Conservation (phyloP, 2,888 invertebrate species). For the Mythimna impura region DNA sequence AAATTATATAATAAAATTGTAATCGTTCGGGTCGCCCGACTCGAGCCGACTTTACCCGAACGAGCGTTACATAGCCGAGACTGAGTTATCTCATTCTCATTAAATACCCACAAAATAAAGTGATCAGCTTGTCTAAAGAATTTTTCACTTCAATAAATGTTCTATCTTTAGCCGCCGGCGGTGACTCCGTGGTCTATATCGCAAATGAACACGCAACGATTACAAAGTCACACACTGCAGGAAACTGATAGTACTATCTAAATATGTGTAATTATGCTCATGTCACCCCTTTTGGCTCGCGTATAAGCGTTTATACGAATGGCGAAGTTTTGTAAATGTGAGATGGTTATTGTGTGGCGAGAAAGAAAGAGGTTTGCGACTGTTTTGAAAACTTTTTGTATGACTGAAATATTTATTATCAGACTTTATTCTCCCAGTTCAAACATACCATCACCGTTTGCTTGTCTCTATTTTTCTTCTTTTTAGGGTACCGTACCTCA, state of each 20-base stretch:
- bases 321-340: conserved; percentile 2
- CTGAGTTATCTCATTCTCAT: too few relatives aligned
- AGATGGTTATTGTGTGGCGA: background rate
- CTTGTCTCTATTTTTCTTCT: too few relatives aligned
- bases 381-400: background rate
- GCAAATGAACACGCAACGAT: background rate
- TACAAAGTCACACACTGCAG: conserved; percentile 42
- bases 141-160: background rate
- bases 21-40: too few relatives aligned
- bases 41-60: too few relatives aligned
- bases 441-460: too few relatives aligned
- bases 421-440: too few relatives aligned
- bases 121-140: background rate
- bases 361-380: background rate
- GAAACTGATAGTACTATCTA: conserved; percentile 55
- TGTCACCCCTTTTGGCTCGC: conserved; percentile 6
- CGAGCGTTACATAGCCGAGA: too few relatives aligned
- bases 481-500: too few relatives aligned
- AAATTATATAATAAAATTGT: too few relatives aligned
- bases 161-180: background rate
- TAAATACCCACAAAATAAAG: background rate
- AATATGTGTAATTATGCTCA: conserved; percentile 55
- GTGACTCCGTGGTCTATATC: background rate
- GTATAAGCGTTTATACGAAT: conserved; percentile 15
- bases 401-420: background rate